Evolutionary conservation across 2,888 invertebrate species (phyloP), one percentile per base, ranked within the genome.

Genomic region (Epinotia nisella): DNA sequence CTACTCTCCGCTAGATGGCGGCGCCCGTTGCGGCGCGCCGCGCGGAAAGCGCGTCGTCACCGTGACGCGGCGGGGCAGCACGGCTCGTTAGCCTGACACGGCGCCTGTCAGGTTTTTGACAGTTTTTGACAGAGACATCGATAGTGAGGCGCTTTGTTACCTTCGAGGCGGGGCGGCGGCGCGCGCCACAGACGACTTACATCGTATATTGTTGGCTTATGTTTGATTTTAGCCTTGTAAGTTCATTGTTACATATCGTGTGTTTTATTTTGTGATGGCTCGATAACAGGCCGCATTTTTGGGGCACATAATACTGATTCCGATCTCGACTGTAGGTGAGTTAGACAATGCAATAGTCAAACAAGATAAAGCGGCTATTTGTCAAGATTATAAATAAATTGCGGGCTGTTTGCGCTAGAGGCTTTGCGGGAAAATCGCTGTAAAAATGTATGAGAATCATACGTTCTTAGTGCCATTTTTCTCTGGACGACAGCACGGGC

Each of bases 41-140:
- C 35, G 56, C 70, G 17, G 75, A 81, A 85, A 85, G 65, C 80
- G 92, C 90, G 71, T 71, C 76, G 90, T 92, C 93, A 93, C 78
- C 77, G 74, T 84, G 84, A 90, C 86, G 76, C 77, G 80, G 75
- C 80, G 77, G 75, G 75, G 78, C 83, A 84, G 88, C 87, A 81
- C 87, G 90, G 81, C 92, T 93, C 93, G 93, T 93, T 92, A 93
- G 88, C 80, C 90, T 86, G 90, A 91, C 92, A 89, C 91, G 90
- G 87, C 90, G 90, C 88, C 90, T 90, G 93, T 92, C 93, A 92
- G 79, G 86, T 87, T 91, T 91, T 90, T 92, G 93, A 93, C 93
- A 92, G 92, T 91, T 90, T 90, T 89, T 89, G 93, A 93, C 93
- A 93, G 90, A 92, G 93, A 93, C 93, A 92, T 93, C 93, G 93